Base-by-base conservation (phyloP, 2,888 invertebrate genomes). In the Tenthredo livida region DNA sequence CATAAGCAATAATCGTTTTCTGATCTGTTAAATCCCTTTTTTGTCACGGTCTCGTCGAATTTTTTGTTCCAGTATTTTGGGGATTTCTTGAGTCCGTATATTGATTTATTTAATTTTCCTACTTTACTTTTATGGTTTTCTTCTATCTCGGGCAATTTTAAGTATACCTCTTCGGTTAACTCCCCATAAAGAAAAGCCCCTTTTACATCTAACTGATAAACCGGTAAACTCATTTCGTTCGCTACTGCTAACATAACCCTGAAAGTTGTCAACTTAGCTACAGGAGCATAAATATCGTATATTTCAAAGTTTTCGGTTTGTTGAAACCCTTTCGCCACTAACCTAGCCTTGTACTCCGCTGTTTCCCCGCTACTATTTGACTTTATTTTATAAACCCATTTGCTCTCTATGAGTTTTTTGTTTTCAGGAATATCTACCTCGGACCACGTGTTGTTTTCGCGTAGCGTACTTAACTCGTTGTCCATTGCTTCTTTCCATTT, bases 171-270 rank as follows among this genome's bases (percentile, higher is more conserved):
- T 37, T 87, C 88, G 29, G 85, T 72, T 6, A 88, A 87, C 9
- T 86, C 72, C 12, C 86, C 87, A 83, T 88, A 78, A 37, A 87
- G 67, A 85, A 88, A 88, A 2, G 88, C 88, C 58, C 88, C 85
- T 58, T 61, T 84, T 0, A 88, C 87, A 73, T 88, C 88, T 80
- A 87, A 77, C 40, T 88, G 87, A 43, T 86, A 43, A 25, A 88
- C 82, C 17, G 70, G 77, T 21, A 84, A 78, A 12, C 84, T 70
- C 72, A 82, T 85, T 85, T 87, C 75, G 67, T 84, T 86, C 17
- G 87, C 87, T 37, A 89, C 15, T 2, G 87, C 83, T 33, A 89
- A 77, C 61, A 89, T 85, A 37, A 89, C 73, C 85, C 89, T 86
- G 25, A 90, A 86, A 17, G 86, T 43, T 2, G 33, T 37, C 47